Conservation (phyloP, 2,888 invertebrate species). For the Gandaritis pyraliata region DNA sequence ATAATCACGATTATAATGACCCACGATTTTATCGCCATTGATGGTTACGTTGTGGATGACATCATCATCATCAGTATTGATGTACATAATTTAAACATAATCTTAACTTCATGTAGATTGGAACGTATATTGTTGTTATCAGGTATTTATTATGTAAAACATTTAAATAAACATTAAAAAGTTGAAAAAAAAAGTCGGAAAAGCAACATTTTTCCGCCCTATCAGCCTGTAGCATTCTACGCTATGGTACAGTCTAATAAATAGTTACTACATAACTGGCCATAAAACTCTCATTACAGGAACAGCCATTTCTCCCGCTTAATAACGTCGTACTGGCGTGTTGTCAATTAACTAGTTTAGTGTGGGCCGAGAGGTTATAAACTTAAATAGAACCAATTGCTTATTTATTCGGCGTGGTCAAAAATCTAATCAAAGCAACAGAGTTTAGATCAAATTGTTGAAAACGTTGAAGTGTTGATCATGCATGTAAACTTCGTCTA, state of each 20-base stretch:
- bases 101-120: too few relatives aligned
- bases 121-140: too few relatives aligned
- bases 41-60: too few relatives aligned
- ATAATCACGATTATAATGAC: too few relatives aligned
- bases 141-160: too few relatives aligned
- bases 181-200: conserved; percentile 2
- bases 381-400: conserved; percentile 16
- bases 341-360: conserved; percentile 54
- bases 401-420: conserved; percentile 8
- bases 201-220: conserved; percentile 4
- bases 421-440: background rate
- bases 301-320: conserved; percentile 65
- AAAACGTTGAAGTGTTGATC: too few relatives aligned
- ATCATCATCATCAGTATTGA: too few relatives aligned
- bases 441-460: background rate
- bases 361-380: conserved; percentile 45
- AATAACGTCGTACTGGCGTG: conserved; percentile 61
- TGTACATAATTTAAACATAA: too few relatives aligned
- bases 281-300: conserved; percentile 67
- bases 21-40: too few relatives aligned
- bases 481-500: too few relatives aligned
- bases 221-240: conserved; percentile 46
- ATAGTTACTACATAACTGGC: conserved; percentile 42
- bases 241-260: conserved; percentile 32
- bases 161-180: background rate